Evolutionary conservation across 2,888 invertebrate species (phyloP), one percentile per base, ranked within the genome.

Genomic region (Andrena bucephala): DNA sequence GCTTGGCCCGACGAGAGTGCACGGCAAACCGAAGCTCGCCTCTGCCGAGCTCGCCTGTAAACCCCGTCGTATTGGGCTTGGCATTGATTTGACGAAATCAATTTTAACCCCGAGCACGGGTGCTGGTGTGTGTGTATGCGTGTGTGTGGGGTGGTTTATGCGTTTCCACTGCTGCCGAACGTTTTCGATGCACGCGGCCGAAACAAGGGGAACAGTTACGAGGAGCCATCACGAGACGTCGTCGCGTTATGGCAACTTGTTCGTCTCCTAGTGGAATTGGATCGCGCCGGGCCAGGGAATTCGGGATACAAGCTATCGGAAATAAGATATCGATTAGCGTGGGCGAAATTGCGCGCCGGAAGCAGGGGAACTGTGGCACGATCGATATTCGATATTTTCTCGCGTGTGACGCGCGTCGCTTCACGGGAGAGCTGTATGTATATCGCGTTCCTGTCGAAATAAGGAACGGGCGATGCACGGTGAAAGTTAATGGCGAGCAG

Each of bases 21-120:
- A 54, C 52, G n/a, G 13, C 27, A 10, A 31, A 24, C 57, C 57
- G 57, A 57, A 0, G 24, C 24, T 24, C 57, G n/a, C n/a, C n/a
- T 20, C 52, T 20, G 20, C 52, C 20, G 52, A 20, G 20, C 33
- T n/a, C 50, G 27, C n/a, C 66, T n/a, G 52, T 75, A 77, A 85
- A 71, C 71, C 71, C 62, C 57, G 57, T 13, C 36, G 31, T 42
- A 20, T n/a, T 2, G 36, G 24, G 59, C 20, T 50, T 59, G 71
- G 68, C 77, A 87, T 80, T 80, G 85, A 85, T 86, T 85, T 70
- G 85, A 77, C 78, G 73, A 83, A 87, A 85, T 86, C 87, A 74
- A 86, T 85, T 87, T 77, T 54, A 84, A 63, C 42, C 52, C 52
- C 42, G 42, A 42, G 42, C 42, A 42, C 42, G 42, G 5, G 16